Conservation (phyloP, 2,888 invertebrate genomes). For the Branchinecta sandiegonensis region DNA sequence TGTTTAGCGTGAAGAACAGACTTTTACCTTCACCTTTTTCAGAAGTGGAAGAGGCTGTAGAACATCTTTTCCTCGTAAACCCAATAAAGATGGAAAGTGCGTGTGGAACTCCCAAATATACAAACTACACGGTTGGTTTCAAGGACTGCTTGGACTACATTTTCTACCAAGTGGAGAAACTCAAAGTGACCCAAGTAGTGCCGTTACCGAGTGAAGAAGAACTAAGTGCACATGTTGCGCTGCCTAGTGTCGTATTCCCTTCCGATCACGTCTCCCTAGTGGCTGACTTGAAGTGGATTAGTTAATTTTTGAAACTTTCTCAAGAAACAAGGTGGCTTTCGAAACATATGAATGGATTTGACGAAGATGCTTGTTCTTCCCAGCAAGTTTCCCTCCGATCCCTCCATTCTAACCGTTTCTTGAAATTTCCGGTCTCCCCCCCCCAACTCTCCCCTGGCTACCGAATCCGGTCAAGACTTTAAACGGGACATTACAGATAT, state of each 20-base stretch:
- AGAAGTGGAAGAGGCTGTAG: slow-evolving; percentile 52
- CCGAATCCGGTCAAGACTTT: no score
- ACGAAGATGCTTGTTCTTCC: no score
- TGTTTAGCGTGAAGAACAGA: background rate
- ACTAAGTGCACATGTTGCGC: slow-evolving; percentile 52
- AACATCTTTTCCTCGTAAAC: slow-evolving; percentile 49
- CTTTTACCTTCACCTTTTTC: slow-evolving; percentile 28
- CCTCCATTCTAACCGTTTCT: no score
- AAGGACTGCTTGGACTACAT: slow-evolving; percentile 83
- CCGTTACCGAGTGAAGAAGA: slow-evolving; percentile 68
- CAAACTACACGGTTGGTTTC: slow-evolving; percentile 68
- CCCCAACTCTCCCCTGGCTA: no score
- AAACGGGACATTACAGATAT: no score
- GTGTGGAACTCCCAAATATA: slow-evolving; percentile 65
- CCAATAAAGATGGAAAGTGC: slow-evolving; percentile 53
- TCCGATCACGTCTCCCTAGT: slow-evolving; percentile 86
- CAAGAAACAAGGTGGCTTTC: no score
- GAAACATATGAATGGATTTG: no score
- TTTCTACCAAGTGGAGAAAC: slow-evolving; percentile 52
- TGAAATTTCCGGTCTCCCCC: no score
- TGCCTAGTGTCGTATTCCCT: slow-evolving; percentile 78
- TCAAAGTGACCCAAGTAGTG: slow-evolving; percentile 52
- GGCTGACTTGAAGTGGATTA: slow-evolving; percentile 51
- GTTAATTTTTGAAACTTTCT: slow-evolving; percentile 21
- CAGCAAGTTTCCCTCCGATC: no score